Base-by-base conservation (phyloP, 2,797 vertebrate genomes). In the Acanthurus leucopareius region DNA sequence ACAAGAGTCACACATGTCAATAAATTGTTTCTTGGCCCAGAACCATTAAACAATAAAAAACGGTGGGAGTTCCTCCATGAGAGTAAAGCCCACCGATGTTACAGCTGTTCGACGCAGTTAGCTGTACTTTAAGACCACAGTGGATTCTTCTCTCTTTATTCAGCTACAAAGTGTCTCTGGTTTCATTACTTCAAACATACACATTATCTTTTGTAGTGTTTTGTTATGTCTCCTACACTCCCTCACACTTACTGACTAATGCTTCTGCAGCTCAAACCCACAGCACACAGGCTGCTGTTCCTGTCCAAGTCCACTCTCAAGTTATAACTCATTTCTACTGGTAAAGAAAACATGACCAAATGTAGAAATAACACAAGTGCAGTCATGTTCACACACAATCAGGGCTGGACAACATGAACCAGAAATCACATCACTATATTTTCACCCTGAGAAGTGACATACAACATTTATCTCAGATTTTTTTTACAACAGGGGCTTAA, bases 31-130 rank as follows among this genome's bases (percentile, higher is more conserved):
- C 32, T 65, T 48, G 48, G 66, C 65, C 35, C 42, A 57, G 56
- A 42, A 47, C 10, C 0, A 1, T 54, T 28, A 14, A 70, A 38
- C 9, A 57, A 14, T 17, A 38, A 32, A 49, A 51, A 53, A 13
- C 19, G 22, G 44, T 35, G 47, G 60, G 22, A 35, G 17, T 52
- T n/a, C 11, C 16, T 60, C 35, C 10, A n/a, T n/a, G 2, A 35
- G 14, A 19, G 54, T 35, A 40, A 78, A 73, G 42, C 53, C 49
- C 45, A 20, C 20, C 62, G 49, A 65, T 79, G 63, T 67, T 65
- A 44, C 57, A 70, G 70, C 70, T 28, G 53, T 38, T 25, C 7
- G 13, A 68, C 63, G 35, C 13, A 82, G 44, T n/a, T 5, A 62
- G 49, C 32, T 13, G 35, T 53, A 7, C 44, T 10, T 11, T 19